A percentile compares a stretch with the other conserved stretches of the same genome.
phyloP scores from a whole-genome alignment of 2,888 invertebrate genomes.

The Theretra japonica region DNA sequence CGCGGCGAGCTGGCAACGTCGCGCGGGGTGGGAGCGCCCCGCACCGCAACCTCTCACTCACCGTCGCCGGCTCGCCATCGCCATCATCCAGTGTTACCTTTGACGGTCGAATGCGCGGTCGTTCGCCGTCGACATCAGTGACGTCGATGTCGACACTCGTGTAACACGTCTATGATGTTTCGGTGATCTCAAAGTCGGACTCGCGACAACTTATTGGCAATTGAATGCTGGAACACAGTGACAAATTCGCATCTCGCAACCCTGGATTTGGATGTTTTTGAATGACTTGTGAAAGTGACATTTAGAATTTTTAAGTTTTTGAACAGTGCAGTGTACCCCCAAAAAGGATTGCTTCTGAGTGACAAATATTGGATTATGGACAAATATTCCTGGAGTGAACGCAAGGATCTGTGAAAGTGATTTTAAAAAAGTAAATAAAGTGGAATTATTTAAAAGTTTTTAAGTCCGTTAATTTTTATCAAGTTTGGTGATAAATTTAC shows the following conservation, averaged over 20 bases:
- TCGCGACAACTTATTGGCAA: conserved; percentile 83
- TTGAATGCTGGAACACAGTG: conserved; percentile 89
- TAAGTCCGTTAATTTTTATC: conserved; percentile 51
- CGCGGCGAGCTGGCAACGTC: conserved; percentile 83
- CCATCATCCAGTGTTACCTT: conserved; percentile 86
- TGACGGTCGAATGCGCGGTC: conserved; percentile 83
- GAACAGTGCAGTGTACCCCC: conserved; percentile 75
- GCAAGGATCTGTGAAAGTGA: conserved; percentile 63
- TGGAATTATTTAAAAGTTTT: conserved; percentile 51
- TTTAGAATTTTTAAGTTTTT: conserved; percentile 66
- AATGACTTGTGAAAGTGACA: conserved; percentile 76
- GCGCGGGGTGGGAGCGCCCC: conserved; percentile 83
- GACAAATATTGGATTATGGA: conserved; percentile 71
- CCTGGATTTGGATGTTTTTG: conserved; percentile 78
- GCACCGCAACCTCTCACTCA: conserved; percentile 86
- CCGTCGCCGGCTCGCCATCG: conserved; percentile 82
- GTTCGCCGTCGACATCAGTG: conserved; percentile 81
- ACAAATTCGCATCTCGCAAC: conserved; percentile 80
- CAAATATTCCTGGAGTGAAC: conserved; percentile 59
- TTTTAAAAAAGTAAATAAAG: conserved; percentile 64
- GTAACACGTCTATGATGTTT: conserved; percentile 83
- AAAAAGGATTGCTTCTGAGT: conserved; percentile 75
- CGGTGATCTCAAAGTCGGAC: conserved; percentile 81
- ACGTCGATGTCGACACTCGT: conserved; percentile 83
- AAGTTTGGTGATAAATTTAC: conserved; percentile 43